phyloP scores from a whole-genome alignment of 2,113 vertebrate species.

The Neomonachus schauinslandi region DNA sequence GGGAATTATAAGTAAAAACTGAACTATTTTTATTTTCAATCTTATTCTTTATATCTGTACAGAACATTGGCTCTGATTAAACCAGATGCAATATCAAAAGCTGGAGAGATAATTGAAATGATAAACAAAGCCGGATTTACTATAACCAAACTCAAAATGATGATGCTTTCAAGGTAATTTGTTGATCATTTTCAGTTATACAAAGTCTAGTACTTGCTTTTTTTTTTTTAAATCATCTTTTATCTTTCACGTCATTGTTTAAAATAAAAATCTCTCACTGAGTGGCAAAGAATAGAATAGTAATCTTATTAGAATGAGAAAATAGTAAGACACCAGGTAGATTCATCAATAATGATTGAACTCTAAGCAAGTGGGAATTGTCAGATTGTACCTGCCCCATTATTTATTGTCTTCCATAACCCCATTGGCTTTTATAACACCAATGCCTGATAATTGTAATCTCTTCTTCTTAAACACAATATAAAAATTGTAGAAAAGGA shows the following conservation, averaged over 20 bases:
- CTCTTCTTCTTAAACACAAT: background rate
- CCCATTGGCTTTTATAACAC: background rate
- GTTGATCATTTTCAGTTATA: conserved; percentile 12
- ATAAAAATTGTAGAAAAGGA: background rate
- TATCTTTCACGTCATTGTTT: background rate
- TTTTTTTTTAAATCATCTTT: background rate
- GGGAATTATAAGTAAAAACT: conserved; percentile 31
- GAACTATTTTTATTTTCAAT: conserved; percentile 22
- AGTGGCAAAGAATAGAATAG: background rate
- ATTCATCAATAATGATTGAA: background rate
- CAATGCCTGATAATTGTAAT: background rate
- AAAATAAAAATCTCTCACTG: background rate
- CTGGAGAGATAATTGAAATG: conserved; percentile 93
- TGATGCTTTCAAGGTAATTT: conserved; percentile 92
- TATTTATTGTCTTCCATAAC: background rate
- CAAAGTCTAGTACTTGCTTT: background rate
- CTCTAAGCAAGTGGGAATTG: background rate
- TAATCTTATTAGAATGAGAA: conserved; percentile 4
- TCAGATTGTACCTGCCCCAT: background rate
- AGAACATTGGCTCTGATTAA: conserved; percentile 97
- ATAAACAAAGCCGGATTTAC: conserved; percentile 92
- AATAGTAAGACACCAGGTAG: background rate
- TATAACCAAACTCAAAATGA: conserved; percentile 98
- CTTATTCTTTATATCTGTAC: background rate
- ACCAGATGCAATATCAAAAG: conserved; percentile 90